Percentiles rank a stretch among this genome's conserved stretches.
Conservation (phyloP, 2,113 vertebrate genomes). For the Upupa epops region DNA sequence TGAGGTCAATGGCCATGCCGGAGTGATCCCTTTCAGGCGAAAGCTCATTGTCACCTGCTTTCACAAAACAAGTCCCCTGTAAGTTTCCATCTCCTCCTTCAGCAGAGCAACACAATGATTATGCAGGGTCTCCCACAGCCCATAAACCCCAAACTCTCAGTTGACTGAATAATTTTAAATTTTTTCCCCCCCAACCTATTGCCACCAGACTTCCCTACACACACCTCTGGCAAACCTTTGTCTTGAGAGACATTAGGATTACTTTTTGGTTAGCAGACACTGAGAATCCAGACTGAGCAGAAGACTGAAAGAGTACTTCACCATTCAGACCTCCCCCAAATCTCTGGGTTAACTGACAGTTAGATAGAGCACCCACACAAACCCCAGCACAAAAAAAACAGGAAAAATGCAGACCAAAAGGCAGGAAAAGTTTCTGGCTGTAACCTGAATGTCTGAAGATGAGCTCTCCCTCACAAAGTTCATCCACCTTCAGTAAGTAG, state of each 20-base stretch:
- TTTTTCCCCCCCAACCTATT: neutral
- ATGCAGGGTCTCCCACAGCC: neutral
- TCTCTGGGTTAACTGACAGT: neutral
- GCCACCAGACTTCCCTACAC: neutral
- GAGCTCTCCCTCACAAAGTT: neutral
- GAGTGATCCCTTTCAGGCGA: constrained; percentile 92
- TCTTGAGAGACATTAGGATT: neutral
- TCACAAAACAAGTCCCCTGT: constrained; percentile 65
- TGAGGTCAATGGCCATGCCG: constrained; percentile 89
- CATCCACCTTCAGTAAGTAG: neutral
- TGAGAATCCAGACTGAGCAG: neutral
- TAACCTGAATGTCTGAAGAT: neutral
- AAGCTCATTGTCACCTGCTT: constrained; percentile 94
- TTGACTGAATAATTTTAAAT: neutral
- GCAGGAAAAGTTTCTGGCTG: neutral
- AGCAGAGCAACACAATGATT: neutral
- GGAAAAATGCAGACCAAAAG: neutral
- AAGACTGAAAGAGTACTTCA: neutral
- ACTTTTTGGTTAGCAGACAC: neutral
- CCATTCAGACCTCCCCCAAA: neutral
- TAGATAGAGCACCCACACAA: neutral
- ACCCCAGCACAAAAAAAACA: neutral
- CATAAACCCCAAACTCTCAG: neutral
- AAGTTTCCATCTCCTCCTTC: constrained; percentile 17
- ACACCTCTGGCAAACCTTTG: neutral